Base-by-base conservation (phyloP, 2,113 vertebrate genomes). In the Ceyx melanurus region DNA sequence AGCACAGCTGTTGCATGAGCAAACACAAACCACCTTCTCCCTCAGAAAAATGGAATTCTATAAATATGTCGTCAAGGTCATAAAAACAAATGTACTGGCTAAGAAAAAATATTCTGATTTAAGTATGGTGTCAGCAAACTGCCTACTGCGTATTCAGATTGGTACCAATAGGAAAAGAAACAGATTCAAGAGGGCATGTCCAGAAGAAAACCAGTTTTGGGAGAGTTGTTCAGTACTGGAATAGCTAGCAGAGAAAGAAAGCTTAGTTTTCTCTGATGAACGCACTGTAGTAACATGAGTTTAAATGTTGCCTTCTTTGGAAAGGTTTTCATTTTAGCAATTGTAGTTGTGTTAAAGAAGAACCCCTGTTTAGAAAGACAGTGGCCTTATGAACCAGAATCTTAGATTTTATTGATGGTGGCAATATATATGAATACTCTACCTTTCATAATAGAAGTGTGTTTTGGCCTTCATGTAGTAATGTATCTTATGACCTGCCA, bases 1-100 rank as follows among this genome's bases (percentile, higher is more conserved):
- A 89, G 5, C 57, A 62, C 75, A 94, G 78, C 93, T 92, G 89
- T 77, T 92, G 13, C 45, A 57, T 16, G 25, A 89, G 71, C 58
- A 82, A 96, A 79, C 45, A 65, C 17, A 82, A 91, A 73, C 10
- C 22, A 54, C 29, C 13, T 26, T 85, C 60, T 90, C 33, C 45
- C 40, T 65, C 61, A 89, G 71, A 85, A 91, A 91, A 82, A 66
- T 11, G 18, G 16, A 79, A 57, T 73, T 94, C 86, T 87, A 61
- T 46, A 85, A 82, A 65, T 45, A 72, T 58, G 67, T 73, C 54
- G 85, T 68, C 82, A 87, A 77, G 57, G 68, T 89, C 77, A 89
- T 68, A 33, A 92, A 82, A 87, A 16, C 33, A 89, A 94, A 56
- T 2, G 1, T 51, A 35, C 6, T 6, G 28, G 17, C 33, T 65